Evolutionary conservation across 2,797 vertebrate genomes (phyloP), one percentile per base, ranked within the genome.

Genomic region (Mormyrus hasselquistii): DNA sequence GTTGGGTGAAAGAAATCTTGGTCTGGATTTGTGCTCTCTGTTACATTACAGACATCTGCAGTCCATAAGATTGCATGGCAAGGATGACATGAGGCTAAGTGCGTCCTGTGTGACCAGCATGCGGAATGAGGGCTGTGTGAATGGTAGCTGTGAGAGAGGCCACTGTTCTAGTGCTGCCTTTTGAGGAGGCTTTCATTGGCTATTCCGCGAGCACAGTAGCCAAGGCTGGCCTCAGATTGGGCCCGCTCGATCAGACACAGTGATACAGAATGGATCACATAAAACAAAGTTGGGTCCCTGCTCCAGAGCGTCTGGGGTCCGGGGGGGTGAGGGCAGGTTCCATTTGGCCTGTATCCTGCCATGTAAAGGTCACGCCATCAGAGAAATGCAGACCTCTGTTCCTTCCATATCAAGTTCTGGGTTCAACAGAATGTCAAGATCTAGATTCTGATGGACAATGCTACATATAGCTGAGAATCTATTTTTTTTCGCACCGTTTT

Each of bases 351-450:
- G 0, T 25, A 25, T 50, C 38, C 65, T 44, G 52, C 10, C 2
- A 12, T 57, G 52, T 87, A 89, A 90, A 91, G 88, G 90, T 92
- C 87, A 91, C 47, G 85, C 65, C 49, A n/a, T 88, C 86, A 85
- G 59, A 89, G 91, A 92, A 91, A 92, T 76, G 19, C 87, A 12
- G 90, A 83, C 87, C 62, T 3, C 65, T 25, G 57, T 34, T 88
- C 53, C 49, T 85, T 88, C 88, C 76, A 65, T 86, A 65, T 25
- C 41, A 50, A 41, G 6, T 86, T 83, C 44, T 55, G 14, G 41
- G 82, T 34, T 86, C 22, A 49, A 53, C 16, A 16, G 44, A 83
- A 83, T 83, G 79, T 83, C 47, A 73, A 73, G 14, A 25, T 49
- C 14, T 44, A 14, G 59, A 38, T 25, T 50, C 62, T 69, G 57